Evolutionary conservation across 2,888 invertebrate species (phyloP).

Genomic region (Scaeva pyrastri): DNA sequence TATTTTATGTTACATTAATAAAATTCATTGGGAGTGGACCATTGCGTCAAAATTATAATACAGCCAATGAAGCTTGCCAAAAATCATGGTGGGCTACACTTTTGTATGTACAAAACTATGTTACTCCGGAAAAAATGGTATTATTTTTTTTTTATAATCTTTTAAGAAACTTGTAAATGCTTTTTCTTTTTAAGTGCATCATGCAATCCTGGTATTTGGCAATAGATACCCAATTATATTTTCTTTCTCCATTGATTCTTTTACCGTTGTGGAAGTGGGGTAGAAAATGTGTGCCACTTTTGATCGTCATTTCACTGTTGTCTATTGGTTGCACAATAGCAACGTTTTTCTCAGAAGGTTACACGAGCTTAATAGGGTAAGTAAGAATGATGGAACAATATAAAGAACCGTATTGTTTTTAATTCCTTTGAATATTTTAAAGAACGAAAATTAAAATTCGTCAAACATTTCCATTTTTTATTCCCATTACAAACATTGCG

Average conservation of each 20-base stretch:
- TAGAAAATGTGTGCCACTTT: constrained; percentile 72
- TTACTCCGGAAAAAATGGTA: constrained; percentile 78
- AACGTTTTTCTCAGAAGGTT: constrained; percentile 27
- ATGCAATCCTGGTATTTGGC: constrained; percentile 85
- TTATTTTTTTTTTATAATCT: constrained; percentile 42
- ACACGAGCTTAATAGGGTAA: constrained; percentile 20
- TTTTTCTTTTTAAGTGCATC: constrained; percentile 81
- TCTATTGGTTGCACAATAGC: constrained; percentile 66
- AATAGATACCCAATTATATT: constrained; percentile 85
- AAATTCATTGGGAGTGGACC: constrained; percentile 84
- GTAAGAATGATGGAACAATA: too few species aligned
- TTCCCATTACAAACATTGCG: too few species aligned
- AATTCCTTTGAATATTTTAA: too few species aligned
- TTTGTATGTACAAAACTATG: constrained; percentile 84
- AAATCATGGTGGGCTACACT: constrained; percentile 83
- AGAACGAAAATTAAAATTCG: too few species aligned
- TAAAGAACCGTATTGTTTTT: too few species aligned
- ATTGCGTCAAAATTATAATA: constrained; percentile 79
- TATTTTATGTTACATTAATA: constrained; percentile 82
- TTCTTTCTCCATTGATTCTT: constrained; percentile 85
- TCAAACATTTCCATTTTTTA: too few species aligned
- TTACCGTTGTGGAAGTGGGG: constrained; percentile 83
- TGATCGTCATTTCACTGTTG: constrained; percentile 65
- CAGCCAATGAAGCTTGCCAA: constrained; percentile 77
- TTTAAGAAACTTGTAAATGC: too few species aligned